These are phyloP conservation scores for Cryptoprocta ferox DNA, from an alignment of 2,797 vertebrate genomes.

Conservation along the genomic window DNA sequence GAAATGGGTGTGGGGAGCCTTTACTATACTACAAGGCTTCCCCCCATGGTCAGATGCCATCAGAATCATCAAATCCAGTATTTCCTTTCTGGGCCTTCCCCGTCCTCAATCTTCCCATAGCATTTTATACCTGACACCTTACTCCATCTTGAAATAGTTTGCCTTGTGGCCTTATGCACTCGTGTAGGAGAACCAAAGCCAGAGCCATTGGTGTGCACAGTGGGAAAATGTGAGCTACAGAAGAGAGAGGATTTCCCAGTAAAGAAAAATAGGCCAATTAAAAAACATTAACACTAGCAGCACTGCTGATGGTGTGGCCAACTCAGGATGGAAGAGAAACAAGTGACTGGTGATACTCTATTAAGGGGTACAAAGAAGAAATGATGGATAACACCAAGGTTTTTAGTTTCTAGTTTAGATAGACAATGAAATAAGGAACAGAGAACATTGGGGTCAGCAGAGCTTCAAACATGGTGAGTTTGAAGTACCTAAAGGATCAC, in stretches of 20 bases:
- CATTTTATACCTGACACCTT: background rate
- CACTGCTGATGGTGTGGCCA: background rate
- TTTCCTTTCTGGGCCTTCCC: background rate
- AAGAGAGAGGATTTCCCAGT: background rate
- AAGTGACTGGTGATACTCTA: background rate
- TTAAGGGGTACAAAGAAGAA: background rate
- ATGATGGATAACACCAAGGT: background rate
- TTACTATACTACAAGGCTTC: background rate
- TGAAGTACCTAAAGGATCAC: background rate
- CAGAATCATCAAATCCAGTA: background rate
- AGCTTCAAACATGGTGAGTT: background rate
- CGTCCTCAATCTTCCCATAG: background rate
- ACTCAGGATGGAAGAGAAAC: background rate
- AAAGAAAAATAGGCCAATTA: background rate
- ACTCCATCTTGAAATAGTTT: background rate
- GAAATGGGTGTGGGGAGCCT: background rate
- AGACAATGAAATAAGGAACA: background rate
- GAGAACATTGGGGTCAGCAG: background rate
- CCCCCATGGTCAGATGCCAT: background rate
- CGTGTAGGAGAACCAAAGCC: background rate
- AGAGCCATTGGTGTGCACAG: background rate
- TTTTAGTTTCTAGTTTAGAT: background rate
- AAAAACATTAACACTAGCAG: background rate
- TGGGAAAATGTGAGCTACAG: background rate
- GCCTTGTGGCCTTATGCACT: background rate